Conservation (phyloP, 1,140 invertebrate genomes). For the Uloborus diversus region DNA sequence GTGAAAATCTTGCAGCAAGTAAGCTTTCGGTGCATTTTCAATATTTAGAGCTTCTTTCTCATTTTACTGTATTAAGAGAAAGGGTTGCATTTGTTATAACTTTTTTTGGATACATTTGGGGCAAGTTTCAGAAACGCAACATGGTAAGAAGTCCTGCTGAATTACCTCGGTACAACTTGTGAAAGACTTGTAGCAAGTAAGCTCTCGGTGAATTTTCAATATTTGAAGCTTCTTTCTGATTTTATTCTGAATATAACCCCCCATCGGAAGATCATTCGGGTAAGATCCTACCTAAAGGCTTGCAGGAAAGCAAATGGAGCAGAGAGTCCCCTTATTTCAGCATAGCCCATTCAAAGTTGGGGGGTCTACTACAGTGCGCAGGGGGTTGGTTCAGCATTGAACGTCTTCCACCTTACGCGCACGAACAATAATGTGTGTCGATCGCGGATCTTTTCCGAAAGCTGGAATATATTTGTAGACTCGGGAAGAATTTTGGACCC, state of each 20-base stretch:
- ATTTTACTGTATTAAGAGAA: too few species aligned
- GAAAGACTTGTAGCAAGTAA: too few species aligned
- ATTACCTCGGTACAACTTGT: too few species aligned
- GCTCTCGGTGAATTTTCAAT: too few species aligned
- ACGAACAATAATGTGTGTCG: not conserved
- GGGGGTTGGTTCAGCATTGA: not conserved
- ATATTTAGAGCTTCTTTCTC: too few species aligned
- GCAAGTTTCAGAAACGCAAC: too few species aligned
- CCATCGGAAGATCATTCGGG: not conserved
- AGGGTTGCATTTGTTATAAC: too few species aligned
- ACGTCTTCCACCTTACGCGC: not conserved
- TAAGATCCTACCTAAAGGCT: not conserved
- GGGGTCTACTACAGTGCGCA: not conserved
- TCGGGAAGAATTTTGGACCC: not conserved
- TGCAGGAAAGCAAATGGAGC: not conserved
- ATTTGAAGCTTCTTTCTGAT: too few species aligned
- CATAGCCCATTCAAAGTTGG: not conserved
- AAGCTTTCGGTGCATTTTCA: too few species aligned
- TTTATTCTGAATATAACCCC: not conserved
- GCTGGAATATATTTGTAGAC: not conserved
- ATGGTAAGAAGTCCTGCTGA: too few species aligned
- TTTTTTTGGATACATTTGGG: too few species aligned
- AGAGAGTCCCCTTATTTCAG: not conserved
- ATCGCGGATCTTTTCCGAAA: not conserved
- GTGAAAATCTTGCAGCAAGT: too few species aligned